Evolutionary conservation across 2,888 invertebrate species (phyloP).

Genomic region (Athripsodes cinereus): DNA sequence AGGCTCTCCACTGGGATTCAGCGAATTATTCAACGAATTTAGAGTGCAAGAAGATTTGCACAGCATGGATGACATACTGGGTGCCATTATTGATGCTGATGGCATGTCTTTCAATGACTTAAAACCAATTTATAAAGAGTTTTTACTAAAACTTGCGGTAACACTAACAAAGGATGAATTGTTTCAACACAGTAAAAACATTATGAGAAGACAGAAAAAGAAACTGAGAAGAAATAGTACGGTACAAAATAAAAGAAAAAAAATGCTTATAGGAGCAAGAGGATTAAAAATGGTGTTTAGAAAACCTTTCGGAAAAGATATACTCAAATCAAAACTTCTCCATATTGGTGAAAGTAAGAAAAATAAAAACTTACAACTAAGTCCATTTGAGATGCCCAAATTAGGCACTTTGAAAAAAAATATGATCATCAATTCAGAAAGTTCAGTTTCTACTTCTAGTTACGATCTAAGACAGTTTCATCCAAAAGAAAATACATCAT

Average conservation of each 20-base stretch:
- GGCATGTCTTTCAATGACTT: slow-evolving; percentile 92
- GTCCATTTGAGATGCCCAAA: slow-evolving; percentile 34
- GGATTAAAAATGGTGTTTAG: slow-evolving; percentile 60
- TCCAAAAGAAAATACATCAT: slow-evolving; percentile 47
- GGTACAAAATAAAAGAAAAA: slow-evolving; percentile 52
- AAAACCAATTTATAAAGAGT: slow-evolving; percentile 87
- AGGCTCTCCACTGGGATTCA: slow-evolving; percentile 79
- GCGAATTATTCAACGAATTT: slow-evolving; percentile 82
- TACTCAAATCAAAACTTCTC: slow-evolving; percentile 22
- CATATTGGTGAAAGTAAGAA: slow-evolving; percentile 36
- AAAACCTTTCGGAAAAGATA: slow-evolving; percentile 49
- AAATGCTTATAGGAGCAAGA: slow-evolving; percentile 54
- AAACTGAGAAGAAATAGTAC: slow-evolving; percentile 55
- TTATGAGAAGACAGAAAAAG: slow-evolving; percentile 79
- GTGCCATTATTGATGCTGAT: slow-evolving; percentile 83
- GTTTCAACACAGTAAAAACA: slow-evolving; percentile 82
- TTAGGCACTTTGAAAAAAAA: slow-evolving; percentile 26
- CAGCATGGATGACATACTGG: slow-evolving; percentile 81
- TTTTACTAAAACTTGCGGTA: slow-evolving; percentile 77
- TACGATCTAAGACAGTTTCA: slow-evolving; percentile 57
- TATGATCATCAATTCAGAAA: slow-evolving; percentile 43
- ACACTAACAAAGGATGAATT: slow-evolving; percentile 89
- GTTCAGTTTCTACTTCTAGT: slow-evolving; percentile 57
- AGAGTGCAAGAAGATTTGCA: slow-evolving; percentile 82
- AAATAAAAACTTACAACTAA: slow-evolving; percentile 30